Base-by-base conservation (phyloP, 1,140 invertebrate genomes). In the Philaenus spumarius region DNA sequence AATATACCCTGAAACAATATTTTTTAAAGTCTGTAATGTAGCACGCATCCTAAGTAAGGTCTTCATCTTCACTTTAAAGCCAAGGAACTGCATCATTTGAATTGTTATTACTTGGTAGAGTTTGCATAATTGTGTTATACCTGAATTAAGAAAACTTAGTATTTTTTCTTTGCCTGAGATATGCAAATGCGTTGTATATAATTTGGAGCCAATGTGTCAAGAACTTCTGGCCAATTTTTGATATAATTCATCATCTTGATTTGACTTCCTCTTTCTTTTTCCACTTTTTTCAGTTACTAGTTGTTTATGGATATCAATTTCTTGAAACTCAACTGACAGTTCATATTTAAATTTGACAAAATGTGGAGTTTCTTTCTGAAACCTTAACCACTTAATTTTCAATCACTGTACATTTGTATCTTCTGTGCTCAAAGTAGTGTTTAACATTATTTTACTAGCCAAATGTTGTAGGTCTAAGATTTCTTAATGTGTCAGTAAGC, bases 301-400 rank as follows among this genome's bases (percentile, higher is more conserved):
- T 42, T 47, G 30, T 48, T 37, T 20, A n/a, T 26, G 12, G n/a
- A n/a, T n/a, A n/a, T n/a, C n/a, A n/a, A n/a, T n/a, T n/a, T n/a
- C n/a, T n/a, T n/a, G n/a, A n/a, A 57, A 34, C 37, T 51, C 12
- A 23, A 30, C 17, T n/a, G n/a, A n/a, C n/a, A 58, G 46, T 17
- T 45, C 42, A 17, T 60, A 60, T 35, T 55, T 60, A 15, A 24
- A 60, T 40, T 57, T 30, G 12, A 60, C 30, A 43, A 15, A 19
- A 37, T 57, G 30, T n/a, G 58, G 58, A 5, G 30, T 45, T n/a
- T 15, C 22, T 47, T 60, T 56, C 22, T 60, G n/a, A 60, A 60
- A 60, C n/a, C 52, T 19, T 19, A 60, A 52, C 53, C 53, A 60
- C 23, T 60, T 60, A 2, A 60, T 34, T 23, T 47, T 56, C 14